Base-by-base conservation (phyloP, 2,888 invertebrate species). In the Nemurella pictetii region DNA sequence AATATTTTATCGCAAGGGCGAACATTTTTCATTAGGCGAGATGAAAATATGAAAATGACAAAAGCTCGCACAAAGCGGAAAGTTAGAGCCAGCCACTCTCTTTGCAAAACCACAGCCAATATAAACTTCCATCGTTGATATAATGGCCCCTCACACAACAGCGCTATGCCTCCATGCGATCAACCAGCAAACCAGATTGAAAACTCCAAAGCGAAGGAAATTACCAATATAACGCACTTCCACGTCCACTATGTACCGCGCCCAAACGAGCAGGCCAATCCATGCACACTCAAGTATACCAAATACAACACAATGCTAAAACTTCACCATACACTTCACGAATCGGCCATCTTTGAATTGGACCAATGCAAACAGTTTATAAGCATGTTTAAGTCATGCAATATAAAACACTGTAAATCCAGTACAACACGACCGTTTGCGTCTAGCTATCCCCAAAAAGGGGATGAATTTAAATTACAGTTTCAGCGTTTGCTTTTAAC, bases 321-420 rank as follows among this genome's bases (percentile, higher is more conserved):
- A 26, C 26, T 25, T 75, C 0, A n/a, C n/a, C n/a, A n/a, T n/a
- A n/a, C n/a, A n/a, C n/a, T n/a, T n/a, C n/a, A n/a, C n/a, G n/a
- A n/a, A 28, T 75, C 28, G 25, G 75, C 0, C 27, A 75, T 26
- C 75, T 75, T 75, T 25, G 28, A 25, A 75, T 75, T 25, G 75
- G 27, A 75, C 75, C 75, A 5, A 27, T 75, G 75, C 75, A 75
- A 75, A 75, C 75, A 75, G 75, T 75, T 4, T n/a, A n/a, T n/a
- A n/a, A n/a, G n/a, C n/a, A n/a, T n/a, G n/a, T n/a, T n/a, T 75
- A 75, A 75, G 26, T 28, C 75, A 75, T 12, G 75, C 75, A 75
- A 75, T 75, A 75, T 75, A 75, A 75, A 75, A 25, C 75, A 75
- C 28, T 26, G 75, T 27, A 15, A 75, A 75, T 28, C 55, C 12